Evolutionary conservation across 1,140 invertebrate species (phyloP), one percentile per base, ranked within the genome.

Genomic region (Octopus sinensis): DNA sequence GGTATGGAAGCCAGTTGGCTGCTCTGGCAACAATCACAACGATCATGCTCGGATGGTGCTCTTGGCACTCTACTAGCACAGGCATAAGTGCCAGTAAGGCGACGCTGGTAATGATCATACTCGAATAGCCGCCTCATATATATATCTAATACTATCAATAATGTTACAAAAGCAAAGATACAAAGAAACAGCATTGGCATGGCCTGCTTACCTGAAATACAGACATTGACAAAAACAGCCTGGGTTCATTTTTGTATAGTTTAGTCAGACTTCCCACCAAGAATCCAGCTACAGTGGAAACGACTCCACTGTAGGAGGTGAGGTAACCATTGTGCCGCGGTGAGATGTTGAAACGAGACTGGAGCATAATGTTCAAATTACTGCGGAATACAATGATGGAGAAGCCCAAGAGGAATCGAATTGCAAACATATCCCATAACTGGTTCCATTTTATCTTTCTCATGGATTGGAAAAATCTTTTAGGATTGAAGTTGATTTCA

Each of bases 321-420:
- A 91, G 76, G 82, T 90, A 90, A n/a, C 91, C 91, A 62, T 88
- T 85, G 7, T 80, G 86, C 78, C 80, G 86, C 5, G 89, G 87
- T 9, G 88, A 85, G n/a, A 87, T 83, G 12, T 87, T 84, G 84
- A 87, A 91, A 78, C 86, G 88, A 53, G 89, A 81, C 76, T 84
- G 83, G 62, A 90, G 79, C 76, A 89, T 84, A 53, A 89, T 73
- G 5, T 87, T 86, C 82, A 89, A 90, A 82, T 90, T 91, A 56
- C 84, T 88, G 53, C 91, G 86, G 76, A 88, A 91, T 9, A 91
- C 79, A 13, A 91, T 82, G 23, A 89, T 84, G n/a, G 90, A 87
- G 76, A 91, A 89, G n/a, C 89, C 89, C 23, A 90, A 82, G 56
- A 90, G 86, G 80, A 91, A 91, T 83, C 89, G 88, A 12, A 91